Conservation (phyloP, 2,113 vertebrate species). For the Muntiacus reevesi region DNA sequence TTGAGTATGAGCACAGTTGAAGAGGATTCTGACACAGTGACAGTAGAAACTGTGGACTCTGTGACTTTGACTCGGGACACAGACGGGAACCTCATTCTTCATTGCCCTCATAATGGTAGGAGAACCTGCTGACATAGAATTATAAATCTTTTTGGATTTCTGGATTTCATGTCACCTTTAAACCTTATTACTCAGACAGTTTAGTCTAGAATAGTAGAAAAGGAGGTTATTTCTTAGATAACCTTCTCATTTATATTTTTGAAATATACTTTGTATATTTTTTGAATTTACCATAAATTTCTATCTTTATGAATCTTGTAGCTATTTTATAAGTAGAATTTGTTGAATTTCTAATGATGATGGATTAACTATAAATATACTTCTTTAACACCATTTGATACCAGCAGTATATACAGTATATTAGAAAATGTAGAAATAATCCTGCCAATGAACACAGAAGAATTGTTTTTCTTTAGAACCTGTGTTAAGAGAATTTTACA, state of each 20-base stretch:
- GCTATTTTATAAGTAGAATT: background rate
- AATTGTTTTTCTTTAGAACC: background rate
- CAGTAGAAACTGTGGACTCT: slow-evolving; percentile 90
- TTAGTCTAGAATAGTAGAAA: background rate
- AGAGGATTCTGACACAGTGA: slow-evolving; percentile 88
- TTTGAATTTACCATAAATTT: slow-evolving; percentile 4
- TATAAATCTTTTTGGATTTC: background rate
- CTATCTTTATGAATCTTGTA: background rate
- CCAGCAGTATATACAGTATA: background rate
- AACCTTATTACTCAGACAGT: background rate
- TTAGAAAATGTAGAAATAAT: background rate
- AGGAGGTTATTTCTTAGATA: background rate
- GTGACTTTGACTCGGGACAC: slow-evolving; percentile 94
- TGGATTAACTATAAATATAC: background rate
- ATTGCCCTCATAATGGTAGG: slow-evolving; percentile 91
- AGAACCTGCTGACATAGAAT: slow-evolving; percentile 1
- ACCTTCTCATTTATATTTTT: background rate
- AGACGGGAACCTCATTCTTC: slow-evolving; percentile 95
- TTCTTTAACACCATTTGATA: background rate
- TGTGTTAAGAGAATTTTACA: slow-evolving; percentile 37
- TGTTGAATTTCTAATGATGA: background rate
- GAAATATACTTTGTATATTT: background rate
- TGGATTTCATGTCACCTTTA: background rate
- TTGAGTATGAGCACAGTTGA: slow-evolving; percentile 94
- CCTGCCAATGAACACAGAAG: background rate